Percentiles rank a stretch among this genome's conserved stretches.
These are phyloP conservation scores for Phalloptychus januarius DNA, from an alignment of 2,797 vertebrate species.

Conservation along the genomic window DNA sequence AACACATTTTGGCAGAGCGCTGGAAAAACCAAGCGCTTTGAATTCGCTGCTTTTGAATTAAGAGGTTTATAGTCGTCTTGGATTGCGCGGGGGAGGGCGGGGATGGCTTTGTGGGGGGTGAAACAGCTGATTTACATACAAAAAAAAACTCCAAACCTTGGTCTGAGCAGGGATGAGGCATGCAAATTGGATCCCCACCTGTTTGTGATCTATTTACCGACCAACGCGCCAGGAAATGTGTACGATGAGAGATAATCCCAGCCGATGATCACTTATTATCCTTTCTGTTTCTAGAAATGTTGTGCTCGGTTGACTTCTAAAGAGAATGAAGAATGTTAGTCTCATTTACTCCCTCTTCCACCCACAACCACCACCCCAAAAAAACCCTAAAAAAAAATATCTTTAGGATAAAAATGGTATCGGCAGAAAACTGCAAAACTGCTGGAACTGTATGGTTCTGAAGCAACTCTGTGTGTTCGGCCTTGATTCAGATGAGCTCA, in stretches of 20 bases:
- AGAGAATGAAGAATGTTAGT: neutral
- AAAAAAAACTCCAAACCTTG: constrained; percentile 3
- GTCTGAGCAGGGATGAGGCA: constrained; percentile 13
- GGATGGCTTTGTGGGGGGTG: neutral
- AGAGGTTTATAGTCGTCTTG: constrained; percentile 50
- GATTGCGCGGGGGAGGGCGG: neutral
- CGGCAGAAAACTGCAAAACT: no score
- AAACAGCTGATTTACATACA: constrained; percentile 42
- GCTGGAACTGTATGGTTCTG: no score
- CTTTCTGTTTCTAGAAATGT: neutral
- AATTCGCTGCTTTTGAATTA: constrained; percentile 66
- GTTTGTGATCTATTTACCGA: constrained; percentile 31
- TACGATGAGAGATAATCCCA: constrained; percentile 22
- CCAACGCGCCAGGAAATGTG: constrained; percentile 12
- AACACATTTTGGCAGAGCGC: constrained; percentile 54
- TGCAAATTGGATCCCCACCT: constrained; percentile 15
- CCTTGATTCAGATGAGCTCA: no score
- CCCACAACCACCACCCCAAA: no score
- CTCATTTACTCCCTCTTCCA: neutral
- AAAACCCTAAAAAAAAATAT: no score
- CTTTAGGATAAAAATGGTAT: no score
- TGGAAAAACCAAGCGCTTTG: constrained; percentile 49
- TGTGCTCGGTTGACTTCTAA: neutral
- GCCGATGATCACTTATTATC: constrained; percentile 33
- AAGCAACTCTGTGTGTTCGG: no score